These are phyloP conservation scores for Auanema sp. DNA, from an alignment of 2,888 invertebrate species.

Conservation along the genomic window DNA sequence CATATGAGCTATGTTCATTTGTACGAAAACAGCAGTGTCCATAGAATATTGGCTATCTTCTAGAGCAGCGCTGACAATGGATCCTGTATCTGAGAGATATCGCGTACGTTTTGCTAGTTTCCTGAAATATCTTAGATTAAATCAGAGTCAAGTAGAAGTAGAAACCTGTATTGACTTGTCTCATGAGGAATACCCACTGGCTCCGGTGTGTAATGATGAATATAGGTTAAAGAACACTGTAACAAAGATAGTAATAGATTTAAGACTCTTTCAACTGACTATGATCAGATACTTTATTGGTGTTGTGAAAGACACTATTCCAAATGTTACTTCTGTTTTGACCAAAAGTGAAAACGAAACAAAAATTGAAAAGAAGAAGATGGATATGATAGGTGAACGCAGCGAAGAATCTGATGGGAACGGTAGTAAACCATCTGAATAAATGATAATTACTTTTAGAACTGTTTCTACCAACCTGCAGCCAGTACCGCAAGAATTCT, in stretches of 20 bases:
- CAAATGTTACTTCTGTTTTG: background rate
- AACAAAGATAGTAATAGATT: background rate
- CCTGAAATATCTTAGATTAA: background rate
- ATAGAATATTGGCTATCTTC: slow-evolving; percentile 29
- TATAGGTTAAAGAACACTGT: slow-evolving; percentile 35
- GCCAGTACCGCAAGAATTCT: slow-evolving; percentile 32
- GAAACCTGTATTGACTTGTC: slow-evolving; percentile 37
- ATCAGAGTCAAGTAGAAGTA: background rate
- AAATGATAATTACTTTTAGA: background rate
- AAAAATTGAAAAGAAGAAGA: slow-evolving; percentile 27
- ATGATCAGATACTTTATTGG: background rate
- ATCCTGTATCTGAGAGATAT: background rate
- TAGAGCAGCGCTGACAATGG: slow-evolving; percentile 12
- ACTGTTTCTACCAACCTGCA: slow-evolving; percentile 19
- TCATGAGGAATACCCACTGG: slow-evolving; percentile 42
- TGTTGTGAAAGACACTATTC: slow-evolving; percentile 13
- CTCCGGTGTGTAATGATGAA: slow-evolving; percentile 40
- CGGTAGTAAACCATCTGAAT: slow-evolving; percentile 37
- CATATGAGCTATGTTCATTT: slow-evolving; percentile 38
- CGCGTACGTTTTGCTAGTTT: background rate
- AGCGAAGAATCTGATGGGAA: slow-evolving; percentile 31
- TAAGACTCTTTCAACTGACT: background rate
- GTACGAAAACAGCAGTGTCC: slow-evolving; percentile 36
- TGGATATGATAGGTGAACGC: slow-evolving; percentile 27
- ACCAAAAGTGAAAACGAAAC: slow-evolving; percentile 26